Conservation (phyloP, 2,888 invertebrate genomes). For the Platycnemis pennipes region DNA sequence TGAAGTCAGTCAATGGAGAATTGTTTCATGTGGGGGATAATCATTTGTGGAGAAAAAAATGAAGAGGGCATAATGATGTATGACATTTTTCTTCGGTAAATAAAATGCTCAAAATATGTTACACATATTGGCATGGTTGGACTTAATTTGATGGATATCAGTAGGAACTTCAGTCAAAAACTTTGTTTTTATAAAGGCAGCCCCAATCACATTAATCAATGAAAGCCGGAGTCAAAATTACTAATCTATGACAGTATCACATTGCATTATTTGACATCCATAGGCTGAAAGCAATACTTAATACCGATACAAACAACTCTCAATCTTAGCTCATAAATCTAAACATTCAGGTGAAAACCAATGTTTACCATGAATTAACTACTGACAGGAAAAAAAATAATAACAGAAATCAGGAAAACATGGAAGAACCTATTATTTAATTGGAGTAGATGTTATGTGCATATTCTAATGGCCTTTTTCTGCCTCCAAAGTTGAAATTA, state of each 20-base stretch:
- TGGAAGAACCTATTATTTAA: not conserved
- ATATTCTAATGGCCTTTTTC: not conserved
- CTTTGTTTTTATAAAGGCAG: not conserved
- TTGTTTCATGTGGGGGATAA: not conserved
- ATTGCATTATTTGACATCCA: not conserved
- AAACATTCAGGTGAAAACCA: not conserved
- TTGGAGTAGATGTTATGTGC: too few relatives aligned
- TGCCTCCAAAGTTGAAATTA: not conserved
- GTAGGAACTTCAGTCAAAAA: conserved; percentile 3
- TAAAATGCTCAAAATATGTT: not conserved
- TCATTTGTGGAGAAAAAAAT: not conserved
- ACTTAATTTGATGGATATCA: not conserved
- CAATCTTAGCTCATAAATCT: not conserved
- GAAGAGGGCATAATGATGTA: not conserved
- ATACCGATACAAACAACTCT: not conserved
- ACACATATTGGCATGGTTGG: not conserved
- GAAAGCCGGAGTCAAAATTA: not conserved
- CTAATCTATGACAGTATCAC: not conserved
- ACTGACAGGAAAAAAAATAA: not conserved
- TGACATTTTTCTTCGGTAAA: not conserved
- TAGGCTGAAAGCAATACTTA: not conserved
- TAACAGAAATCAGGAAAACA: not conserved
- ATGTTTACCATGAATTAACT: not conserved
- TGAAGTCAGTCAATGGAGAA: conserved; percentile 22
- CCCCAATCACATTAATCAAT: not conserved